These are phyloP conservation scores for Myotis planiceps DNA, from an alignment of 2,797 vertebrate genomes.

Conservation along the genomic window DNA sequence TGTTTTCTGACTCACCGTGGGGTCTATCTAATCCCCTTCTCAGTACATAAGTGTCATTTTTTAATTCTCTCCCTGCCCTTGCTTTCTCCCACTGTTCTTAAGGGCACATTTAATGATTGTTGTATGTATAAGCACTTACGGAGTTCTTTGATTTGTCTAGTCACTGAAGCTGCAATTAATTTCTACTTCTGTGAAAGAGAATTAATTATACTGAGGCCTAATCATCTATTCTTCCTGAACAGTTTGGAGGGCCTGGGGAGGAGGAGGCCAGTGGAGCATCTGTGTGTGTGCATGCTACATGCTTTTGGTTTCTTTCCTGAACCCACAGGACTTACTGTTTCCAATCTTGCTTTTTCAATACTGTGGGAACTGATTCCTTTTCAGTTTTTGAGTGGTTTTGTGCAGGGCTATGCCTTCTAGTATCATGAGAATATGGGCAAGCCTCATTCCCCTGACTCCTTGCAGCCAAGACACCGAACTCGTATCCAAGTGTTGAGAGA, in stretches of 20 bases:
- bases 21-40: background rate
- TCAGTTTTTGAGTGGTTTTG: background rate
- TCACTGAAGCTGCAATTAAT: slow-evolving; percentile 50
- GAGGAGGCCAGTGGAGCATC: background rate
- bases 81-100: background rate
- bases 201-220: background rate
- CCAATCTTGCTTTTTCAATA: background rate
- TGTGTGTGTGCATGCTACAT: accelerated
- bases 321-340: background rate
- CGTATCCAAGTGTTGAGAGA: background rate
- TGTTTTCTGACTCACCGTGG: background rate
- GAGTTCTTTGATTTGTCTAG: slow-evolving; percentile 47
- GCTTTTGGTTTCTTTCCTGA: background rate
- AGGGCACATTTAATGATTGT: slow-evolving; percentile 13
- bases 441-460: background rate
- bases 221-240: background rate
- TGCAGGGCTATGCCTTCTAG: background rate
- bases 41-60: background rate
- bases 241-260: background rate
- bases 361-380: background rate
- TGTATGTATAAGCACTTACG: background rate
- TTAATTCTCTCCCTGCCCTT: background rate
- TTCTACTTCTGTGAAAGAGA: slow-evolving; percentile 1
- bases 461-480: background rate
- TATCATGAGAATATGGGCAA: background rate